phyloP scores from a whole-genome alignment of 2,888 invertebrate species.

The Drosophila fulvimacula region DNA sequence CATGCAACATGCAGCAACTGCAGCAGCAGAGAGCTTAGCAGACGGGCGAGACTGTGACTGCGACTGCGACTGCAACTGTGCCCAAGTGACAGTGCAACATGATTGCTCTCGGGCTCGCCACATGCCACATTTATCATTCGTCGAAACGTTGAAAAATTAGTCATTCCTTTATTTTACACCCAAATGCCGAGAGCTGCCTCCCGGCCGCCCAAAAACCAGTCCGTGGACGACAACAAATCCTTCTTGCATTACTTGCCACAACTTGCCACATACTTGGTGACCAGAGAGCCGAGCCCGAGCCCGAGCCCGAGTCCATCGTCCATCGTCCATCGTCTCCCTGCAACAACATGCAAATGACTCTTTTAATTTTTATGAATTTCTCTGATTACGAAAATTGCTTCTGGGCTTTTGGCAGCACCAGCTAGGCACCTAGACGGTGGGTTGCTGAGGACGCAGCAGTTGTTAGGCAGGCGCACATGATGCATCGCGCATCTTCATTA shows the following conservation, averaged over 20 bases:
- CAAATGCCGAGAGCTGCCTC: conserved; percentile 75
- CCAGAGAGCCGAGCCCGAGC: conserved; percentile 3
- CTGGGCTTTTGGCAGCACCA: conserved; percentile 69
- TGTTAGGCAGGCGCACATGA: conserved; percentile 63
- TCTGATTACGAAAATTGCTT: conserved; percentile 81
- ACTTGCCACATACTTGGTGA: conserved; percentile 41
- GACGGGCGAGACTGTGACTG: conserved; percentile 31
- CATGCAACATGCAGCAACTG: conserved; percentile 14
- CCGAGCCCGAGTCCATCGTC: not conserved
- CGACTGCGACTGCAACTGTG: conserved; percentile 26
- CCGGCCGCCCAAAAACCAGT: conserved; percentile 46
- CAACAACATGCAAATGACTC: conserved; percentile 80
- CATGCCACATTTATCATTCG: conserved; percentile 80
- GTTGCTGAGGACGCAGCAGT: conserved; percentile 16
- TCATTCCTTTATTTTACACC: conserved; percentile 80
- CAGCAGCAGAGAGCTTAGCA: conserved; percentile 54
- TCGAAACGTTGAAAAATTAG: conserved; percentile 81
- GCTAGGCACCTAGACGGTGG: conserved; percentile 23
- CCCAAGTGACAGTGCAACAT: conserved; percentile 80
- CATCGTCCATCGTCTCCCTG: conserved; percentile 29
- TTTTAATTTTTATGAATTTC: conserved; percentile 81
- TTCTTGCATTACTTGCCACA: conserved; percentile 68
- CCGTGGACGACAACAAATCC: conserved; percentile 53
- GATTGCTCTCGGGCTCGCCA: conserved; percentile 80
- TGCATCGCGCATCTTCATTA: conserved; percentile 81